Conservation (phyloP, 1,140 invertebrate genomes). For the Brachystomella parvula region DNA sequence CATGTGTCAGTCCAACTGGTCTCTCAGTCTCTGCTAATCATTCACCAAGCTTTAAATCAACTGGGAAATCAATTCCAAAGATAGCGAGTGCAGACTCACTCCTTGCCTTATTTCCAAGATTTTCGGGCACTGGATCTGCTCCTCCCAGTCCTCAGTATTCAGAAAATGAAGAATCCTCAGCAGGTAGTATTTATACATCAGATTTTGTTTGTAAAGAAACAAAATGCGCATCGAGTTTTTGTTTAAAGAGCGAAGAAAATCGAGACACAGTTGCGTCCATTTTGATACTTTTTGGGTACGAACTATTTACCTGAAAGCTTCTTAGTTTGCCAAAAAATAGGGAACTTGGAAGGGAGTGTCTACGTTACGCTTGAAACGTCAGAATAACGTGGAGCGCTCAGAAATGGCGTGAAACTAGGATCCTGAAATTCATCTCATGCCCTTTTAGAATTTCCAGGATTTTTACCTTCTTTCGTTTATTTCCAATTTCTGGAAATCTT, state of each 20-base stretch:
- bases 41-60: conserved; percentile 23
- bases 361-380: too few relatives aligned
- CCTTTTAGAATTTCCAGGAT: too few relatives aligned
- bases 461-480: too few relatives aligned
- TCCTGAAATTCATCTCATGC: too few relatives aligned
- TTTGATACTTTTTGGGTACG: background rate
- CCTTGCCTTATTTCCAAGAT: conserved; percentile 57
- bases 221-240: too few relatives aligned
- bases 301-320: too few relatives aligned
- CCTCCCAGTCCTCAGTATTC: conserved; percentile 50
- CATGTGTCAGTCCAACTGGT: conserved; percentile 34
- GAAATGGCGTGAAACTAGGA: too few relatives aligned
- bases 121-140: conserved; percentile 39
- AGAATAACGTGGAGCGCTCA: too few relatives aligned
- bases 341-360: too few relatives aligned
- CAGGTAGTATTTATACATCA: conserved; percentile 26
- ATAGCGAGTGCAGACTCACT: conserved; percentile 64
- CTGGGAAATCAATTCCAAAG: conserved; percentile 46
- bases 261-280: too few relatives aligned
- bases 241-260: too few relatives aligned
- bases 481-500: too few relatives aligned
- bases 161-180: conserved; percentile 39
- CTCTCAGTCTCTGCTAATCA: background rate
- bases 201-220: background rate
- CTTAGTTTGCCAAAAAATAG: background rate